Conservation (phyloP, 2,888 invertebrate genomes). For the Lasioglossum malachurum region DNA sequence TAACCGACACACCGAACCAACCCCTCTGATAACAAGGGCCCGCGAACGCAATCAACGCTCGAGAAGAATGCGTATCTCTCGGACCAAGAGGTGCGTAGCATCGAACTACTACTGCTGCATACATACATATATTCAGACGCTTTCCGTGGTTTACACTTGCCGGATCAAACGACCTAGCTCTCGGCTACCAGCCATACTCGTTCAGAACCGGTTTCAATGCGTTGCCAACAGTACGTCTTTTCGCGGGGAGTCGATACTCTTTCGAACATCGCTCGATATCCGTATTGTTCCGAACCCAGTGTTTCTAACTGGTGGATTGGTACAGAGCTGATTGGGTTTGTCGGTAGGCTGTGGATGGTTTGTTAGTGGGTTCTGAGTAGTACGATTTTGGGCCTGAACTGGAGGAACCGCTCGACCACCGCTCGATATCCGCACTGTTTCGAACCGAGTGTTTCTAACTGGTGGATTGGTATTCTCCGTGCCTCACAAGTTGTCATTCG, state of each 20-base stretch:
- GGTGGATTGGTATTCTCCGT: not conserved
- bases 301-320: not conserved
- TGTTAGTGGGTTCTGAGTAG: not conserved
- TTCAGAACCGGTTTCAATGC: constrained; percentile 79
- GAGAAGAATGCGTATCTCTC: constrained; percentile 39
- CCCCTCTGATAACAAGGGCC: constrained; percentile 4
- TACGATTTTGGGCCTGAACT: not conserved
- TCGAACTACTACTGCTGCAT: constrained; percentile 50
- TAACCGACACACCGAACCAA: not conserved
- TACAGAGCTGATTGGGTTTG: not conserved
- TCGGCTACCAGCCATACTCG: constrained; percentile 78
- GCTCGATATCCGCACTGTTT: constrained; percentile 53
- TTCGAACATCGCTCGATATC: constrained; percentile 70
- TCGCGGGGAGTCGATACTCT: constrained; percentile 63
- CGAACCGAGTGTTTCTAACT: not conserved
- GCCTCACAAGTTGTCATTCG: no score
- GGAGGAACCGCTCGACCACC: constrained; percentile 56
- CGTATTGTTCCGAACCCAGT: constrained; percentile 22
- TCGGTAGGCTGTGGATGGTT: not conserved
- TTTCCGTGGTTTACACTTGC: constrained; percentile 76
- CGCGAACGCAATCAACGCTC: constrained; percentile 21
- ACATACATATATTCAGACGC: constrained; percentile 49
- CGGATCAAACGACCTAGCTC: constrained; percentile 65
- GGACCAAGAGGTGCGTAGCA: constrained; percentile 16
- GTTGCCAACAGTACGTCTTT: constrained; percentile 73